Percentiles rank a stretch among this genome's conserved stretches.
phyloP scores from a whole-genome alignment of 2,888 invertebrate genomes.

The Pyrochroa serraticornis region DNA sequence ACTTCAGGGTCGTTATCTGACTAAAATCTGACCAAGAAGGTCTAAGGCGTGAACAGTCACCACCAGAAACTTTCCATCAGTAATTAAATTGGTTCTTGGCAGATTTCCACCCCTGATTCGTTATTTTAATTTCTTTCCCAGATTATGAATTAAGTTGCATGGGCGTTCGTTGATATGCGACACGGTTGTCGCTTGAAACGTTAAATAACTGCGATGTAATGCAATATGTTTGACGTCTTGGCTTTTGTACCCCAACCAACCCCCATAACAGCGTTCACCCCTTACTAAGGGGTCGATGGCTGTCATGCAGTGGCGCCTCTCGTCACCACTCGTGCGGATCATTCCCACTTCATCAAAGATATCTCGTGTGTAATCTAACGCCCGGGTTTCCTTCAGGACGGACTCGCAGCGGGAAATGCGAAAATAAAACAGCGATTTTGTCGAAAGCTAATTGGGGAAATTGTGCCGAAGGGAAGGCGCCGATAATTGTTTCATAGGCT shows the following conservation, averaged over 20 bases:
- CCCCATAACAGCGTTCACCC: conserved; percentile 23
- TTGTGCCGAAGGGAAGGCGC: not conserved
- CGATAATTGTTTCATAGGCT: too few relatives aligned
- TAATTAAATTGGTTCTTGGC: not conserved
- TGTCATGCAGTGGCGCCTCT: conserved; percentile 53
- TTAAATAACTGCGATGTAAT: conserved; percentile 42
- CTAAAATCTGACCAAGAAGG: conserved; percentile 33
- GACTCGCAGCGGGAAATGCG: conserved; percentile 10
- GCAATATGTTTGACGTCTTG: conserved; percentile 53
- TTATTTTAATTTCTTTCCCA: not conserved
- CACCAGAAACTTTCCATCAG: not conserved
- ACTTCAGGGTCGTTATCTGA: conserved; percentile 44
- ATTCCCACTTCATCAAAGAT: conserved; percentile 47
- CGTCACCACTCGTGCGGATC: conserved; percentile 49
- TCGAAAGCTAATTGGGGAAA: not conserved
- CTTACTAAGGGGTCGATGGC: conserved; percentile 32
- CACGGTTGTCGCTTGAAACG: conserved; percentile 39
- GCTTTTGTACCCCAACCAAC: conserved; percentile 40
- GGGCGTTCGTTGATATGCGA: conserved; percentile 37
- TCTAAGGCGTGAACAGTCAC: not conserved
- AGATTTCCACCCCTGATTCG: conserved; percentile 1
- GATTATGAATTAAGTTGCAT: not conserved
- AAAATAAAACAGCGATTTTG: conserved; percentile 2
- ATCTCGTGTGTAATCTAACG: conserved; percentile 40
- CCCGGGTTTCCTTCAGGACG: conserved; percentile 17